phyloP scores from a whole-genome alignment of 2,113 vertebrate genomes.

The Indicator maculatus region DNA sequence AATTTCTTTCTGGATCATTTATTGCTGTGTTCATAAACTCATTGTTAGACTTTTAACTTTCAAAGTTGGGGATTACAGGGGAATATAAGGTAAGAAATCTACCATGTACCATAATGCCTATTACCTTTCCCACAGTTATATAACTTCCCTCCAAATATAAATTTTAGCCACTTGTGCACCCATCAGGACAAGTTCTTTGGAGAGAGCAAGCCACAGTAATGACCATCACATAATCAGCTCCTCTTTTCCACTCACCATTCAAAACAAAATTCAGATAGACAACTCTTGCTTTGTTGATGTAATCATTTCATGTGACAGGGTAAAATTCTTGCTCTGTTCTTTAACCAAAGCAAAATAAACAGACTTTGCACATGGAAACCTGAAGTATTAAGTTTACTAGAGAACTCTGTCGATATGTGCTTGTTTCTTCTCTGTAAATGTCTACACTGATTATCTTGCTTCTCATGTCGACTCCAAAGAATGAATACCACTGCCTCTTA shows the following conservation, averaged over 20 bases:
- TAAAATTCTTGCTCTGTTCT: background rate
- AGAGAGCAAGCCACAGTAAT: background rate
- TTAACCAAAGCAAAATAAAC: background rate
- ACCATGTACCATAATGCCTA: background rate
- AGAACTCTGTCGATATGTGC: background rate
- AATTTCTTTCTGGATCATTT: conserved; percentile 8
- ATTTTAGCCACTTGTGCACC: background rate
- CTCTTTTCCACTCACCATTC: background rate
- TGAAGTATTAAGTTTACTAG: background rate
- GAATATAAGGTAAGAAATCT: background rate
- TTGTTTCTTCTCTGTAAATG: background rate
- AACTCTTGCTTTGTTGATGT: background rate
- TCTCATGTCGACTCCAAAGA: background rate
- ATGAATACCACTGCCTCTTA: background rate
- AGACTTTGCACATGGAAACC: background rate
- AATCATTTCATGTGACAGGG: background rate
- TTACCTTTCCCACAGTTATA: background rate
- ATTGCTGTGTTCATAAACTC: background rate
- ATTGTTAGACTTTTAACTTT: conserved; percentile 1
- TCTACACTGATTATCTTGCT: background rate
- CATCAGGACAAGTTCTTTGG: background rate
- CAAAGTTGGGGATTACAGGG: background rate
- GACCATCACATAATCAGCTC: background rate
- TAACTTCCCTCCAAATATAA: background rate
- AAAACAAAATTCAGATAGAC: background rate